Percentiles rank a stretch among this genome's conserved stretches.
Evolutionary conservation across 2,888 invertebrate species (phyloP).

Genomic region (Dryobota labecula): DNA sequence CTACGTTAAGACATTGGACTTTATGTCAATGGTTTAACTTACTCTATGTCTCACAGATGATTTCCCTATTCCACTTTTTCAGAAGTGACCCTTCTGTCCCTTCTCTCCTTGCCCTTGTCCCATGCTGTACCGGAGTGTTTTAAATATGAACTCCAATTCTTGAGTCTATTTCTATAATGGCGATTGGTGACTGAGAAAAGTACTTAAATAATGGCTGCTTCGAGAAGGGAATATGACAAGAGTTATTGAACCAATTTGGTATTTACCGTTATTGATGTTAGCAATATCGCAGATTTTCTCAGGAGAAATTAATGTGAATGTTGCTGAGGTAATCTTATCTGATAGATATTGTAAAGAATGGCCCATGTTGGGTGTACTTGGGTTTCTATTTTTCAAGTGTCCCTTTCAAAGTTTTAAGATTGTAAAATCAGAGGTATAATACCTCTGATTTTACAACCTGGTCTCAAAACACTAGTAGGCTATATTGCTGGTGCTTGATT

Average conservation of each 20-base stretch:
- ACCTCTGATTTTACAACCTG: no score
- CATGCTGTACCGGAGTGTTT: constrained; percentile 30
- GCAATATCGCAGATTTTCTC: constrained; percentile 43
- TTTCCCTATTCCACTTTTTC: neutral
- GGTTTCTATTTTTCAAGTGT: neutral
- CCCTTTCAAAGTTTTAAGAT: neutral
- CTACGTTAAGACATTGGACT: no score
- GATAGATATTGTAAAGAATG: neutral
- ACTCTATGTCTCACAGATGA: neutral
- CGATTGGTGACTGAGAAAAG: constrained; percentile 38
- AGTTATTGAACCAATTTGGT: constrained; percentile 45
- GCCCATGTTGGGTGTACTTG: neutral
- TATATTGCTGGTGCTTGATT: no score
- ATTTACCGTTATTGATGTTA: constrained; percentile 29
- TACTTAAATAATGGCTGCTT: constrained; percentile 31
- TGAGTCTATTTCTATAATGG: constrained; percentile 27
- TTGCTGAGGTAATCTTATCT: constrained; percentile 3
- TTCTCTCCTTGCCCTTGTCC: neutral
- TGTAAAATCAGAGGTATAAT: no score
- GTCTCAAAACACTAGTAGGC: no score
- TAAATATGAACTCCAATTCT: constrained; percentile 48
- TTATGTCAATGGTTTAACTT: neutral
- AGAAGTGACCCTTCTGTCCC: constrained; percentile 7
- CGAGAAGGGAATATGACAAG: constrained; percentile 30
- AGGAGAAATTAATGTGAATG: constrained; percentile 36